Percentiles rank a stretch among this genome's conserved stretches.
Conservation (phyloP, 2,113 vertebrate species). For the Bambusicola thoracicus region DNA sequence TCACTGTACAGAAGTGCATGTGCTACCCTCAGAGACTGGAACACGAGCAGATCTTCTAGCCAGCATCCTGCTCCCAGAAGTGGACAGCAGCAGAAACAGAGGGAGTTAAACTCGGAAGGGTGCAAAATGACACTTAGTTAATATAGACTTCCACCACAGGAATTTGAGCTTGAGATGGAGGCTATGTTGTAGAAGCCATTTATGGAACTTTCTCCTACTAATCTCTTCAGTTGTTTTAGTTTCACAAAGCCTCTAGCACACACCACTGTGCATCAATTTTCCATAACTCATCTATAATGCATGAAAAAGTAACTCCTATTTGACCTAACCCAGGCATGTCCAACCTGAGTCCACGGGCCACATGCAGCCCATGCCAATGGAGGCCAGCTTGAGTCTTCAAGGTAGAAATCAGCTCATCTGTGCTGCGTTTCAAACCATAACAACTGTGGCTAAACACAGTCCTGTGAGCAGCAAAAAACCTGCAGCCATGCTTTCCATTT, state of each 20-base stretch:
- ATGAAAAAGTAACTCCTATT: not conserved
- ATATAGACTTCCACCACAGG: not conserved
- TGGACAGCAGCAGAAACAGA: not conserved
- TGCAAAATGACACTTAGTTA: not conserved
- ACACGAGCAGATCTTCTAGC: rapidly evolving
- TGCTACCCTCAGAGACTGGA: not conserved
- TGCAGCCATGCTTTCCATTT: too few species aligned
- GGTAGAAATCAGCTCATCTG: too few species aligned
- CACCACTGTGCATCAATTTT: not conserved
- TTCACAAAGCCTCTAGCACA: not conserved
- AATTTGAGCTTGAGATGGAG: not conserved
- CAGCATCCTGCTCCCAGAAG: not conserved
- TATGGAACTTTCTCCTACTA: not conserved
- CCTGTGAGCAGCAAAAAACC: too few species aligned
- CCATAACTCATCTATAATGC: not conserved
- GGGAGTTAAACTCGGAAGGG: not conserved
- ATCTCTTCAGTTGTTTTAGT: not conserved
- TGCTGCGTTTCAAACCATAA: too few species aligned
- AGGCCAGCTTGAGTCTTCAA: too few species aligned
- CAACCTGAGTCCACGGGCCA: too few species aligned
- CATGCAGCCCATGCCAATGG: too few species aligned
- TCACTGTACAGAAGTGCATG: not conserved
- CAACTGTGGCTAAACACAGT: too few species aligned
- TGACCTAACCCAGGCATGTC: not conserved
- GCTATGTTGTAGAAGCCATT: not conserved